Base-by-base conservation (phyloP, 1,140 invertebrate genomes). In the Augochlora pura region DNA sequence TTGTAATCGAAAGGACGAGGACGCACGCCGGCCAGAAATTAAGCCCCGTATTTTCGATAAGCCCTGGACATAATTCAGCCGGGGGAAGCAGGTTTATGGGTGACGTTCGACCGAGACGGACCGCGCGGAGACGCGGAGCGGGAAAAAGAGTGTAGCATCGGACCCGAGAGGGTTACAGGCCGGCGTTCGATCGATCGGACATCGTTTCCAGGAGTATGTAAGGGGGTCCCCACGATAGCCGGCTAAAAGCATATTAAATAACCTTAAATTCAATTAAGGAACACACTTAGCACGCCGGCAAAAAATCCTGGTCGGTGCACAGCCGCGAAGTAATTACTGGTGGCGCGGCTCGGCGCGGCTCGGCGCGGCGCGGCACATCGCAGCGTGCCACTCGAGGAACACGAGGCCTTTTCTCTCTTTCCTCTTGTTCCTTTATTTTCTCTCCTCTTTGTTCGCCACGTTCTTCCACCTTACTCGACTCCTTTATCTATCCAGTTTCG, bases 191-290 rank as follows among this genome's bases (percentile, higher is more conserved):
- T 72, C 82, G 78, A 80, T 84, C 66, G 73, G 65, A 49, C 68
- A 16, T 75, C 72, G 79, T 77, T 87, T 87, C 75, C 86, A 85
- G 65, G 72, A 85, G 80, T 80, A 64, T 54, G 80, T 78, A 73
- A 84, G 71, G 60, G 82, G 66, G 54, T 6, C 8, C 46, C 52
- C n/a, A 49, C 77, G 85, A 88, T 88, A 86, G 77, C 85, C 57
- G 54, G 65, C 77, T 86, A 88, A 90, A 90, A 90, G 89, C 89
- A 84, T 88, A 91, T 92, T 91, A 91, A 92, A 92, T 90, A 91
- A 91, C 83, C 87, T 91, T 90, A 91, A 92, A 92, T 93, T 93
- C 90, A 92, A 93, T 93, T 92, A 93, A 88, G 83, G 82, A 84
- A 87, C 83, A 86, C 89, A 88, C 88, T 90, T 89, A 88, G 87